Percentiles rank a stretch among this genome's conserved stretches.
Evolutionary conservation across 1,140 invertebrate genomes (phyloP).

Genomic region (Anthonomus grandis): DNA sequence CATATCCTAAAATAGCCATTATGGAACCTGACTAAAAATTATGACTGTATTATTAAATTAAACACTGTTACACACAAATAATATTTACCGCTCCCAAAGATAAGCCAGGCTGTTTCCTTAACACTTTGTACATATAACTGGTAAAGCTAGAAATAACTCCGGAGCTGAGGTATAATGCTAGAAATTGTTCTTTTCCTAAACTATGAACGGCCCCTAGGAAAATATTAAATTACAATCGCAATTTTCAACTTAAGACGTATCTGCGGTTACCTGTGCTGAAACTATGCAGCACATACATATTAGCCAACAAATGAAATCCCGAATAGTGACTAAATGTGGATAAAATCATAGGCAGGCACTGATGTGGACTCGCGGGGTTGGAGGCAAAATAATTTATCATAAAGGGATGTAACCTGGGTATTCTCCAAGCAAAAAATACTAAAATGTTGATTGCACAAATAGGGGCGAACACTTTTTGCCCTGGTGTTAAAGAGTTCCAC

Average conservation of each 20-base stretch:
- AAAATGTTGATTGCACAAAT: constrained; percentile 76
- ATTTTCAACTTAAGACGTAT: background rate
- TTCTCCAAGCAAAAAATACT: constrained; percentile 81
- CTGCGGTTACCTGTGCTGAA: constrained; percentile 60
- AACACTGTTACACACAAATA: background rate
- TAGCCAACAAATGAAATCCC: constrained; percentile 78
- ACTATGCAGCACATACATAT: constrained; percentile 95
- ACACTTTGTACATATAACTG: constrained; percentile 78
- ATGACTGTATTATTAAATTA: constrained; percentile 6
- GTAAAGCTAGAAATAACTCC: constrained; percentile 84
- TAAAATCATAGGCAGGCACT: constrained; percentile 85
- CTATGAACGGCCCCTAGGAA: constrained; percentile 62
- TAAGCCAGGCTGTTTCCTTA: constrained; percentile 61
- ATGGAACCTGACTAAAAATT: constrained; percentile 84
- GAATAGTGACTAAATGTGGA: constrained; percentile 93
- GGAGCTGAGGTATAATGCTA: constrained; percentile 84
- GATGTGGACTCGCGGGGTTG: constrained; percentile 66
- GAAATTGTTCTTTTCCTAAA: constrained; percentile 89
- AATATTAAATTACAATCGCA: background rate
- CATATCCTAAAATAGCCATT: constrained; percentile 82
- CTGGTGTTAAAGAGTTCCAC: constrained; percentile 73
- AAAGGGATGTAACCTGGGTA: constrained; percentile 64
- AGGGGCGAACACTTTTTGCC: constrained; percentile 74
- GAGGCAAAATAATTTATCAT: constrained; percentile 88
- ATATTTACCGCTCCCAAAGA: constrained; percentile 86